Conservation (phyloP, 2,113 vertebrate species). For the Fulica atra region DNA sequence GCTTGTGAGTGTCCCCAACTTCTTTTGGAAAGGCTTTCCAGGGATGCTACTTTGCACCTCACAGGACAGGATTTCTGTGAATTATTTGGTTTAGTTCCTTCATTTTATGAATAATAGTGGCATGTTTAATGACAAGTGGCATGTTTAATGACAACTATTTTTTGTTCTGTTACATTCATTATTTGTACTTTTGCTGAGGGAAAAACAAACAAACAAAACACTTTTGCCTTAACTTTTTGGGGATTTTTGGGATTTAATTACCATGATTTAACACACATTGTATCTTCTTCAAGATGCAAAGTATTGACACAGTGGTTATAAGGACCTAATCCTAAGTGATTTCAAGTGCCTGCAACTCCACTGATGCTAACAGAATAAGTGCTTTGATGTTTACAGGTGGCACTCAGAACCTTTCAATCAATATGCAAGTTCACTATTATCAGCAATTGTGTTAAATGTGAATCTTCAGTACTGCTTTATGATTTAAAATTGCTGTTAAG, state of each 20-base stretch:
- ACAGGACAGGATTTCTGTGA: constrained; percentile 39
- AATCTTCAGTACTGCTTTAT: not conserved
- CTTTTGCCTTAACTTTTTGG: not conserved
- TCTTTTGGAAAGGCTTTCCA: constrained; percentile 33
- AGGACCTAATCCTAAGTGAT: not conserved
- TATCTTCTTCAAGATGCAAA: constrained; percentile 28
- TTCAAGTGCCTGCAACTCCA: not conserved
- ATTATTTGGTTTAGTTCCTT: not conserved
- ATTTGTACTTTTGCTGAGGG: not conserved
- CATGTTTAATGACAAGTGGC: not conserved
- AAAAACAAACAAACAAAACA: not conserved
- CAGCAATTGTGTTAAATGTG: not conserved
- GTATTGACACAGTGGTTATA: not conserved
- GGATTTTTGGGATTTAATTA: not conserved
- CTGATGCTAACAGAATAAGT: not conserved
- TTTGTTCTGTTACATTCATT: not conserved
- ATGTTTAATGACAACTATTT: not conserved
- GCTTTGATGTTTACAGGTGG: not conserved
- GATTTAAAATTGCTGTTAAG: not conserved
- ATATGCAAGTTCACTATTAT: not conserved
- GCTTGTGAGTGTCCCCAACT: constrained; percentile 24
- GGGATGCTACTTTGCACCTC: constrained; percentile 55
- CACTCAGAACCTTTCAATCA: not conserved
- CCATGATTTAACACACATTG: not conserved
- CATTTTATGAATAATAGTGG: not conserved